Percentiles rank a stretch among this genome's conserved stretches.
These are phyloP conservation scores for Leptopilina syphax DNA, from an alignment of 2,888 invertebrate genomes.

Conservation along the genomic window DNA sequence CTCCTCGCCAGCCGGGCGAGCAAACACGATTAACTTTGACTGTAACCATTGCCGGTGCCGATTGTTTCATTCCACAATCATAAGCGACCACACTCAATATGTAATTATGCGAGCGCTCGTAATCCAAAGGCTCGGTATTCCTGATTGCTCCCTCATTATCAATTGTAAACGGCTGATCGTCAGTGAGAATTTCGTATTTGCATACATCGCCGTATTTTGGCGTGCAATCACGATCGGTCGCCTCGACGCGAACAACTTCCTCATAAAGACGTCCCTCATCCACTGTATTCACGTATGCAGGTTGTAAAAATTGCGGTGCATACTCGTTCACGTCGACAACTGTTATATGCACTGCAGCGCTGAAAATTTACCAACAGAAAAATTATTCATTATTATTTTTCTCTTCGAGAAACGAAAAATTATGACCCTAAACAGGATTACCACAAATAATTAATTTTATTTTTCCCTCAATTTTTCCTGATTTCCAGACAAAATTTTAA, in stretches of 20 bases:
- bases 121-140: slow-evolving; percentile 95
- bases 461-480: too few relatives aligned
- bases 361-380: slow-evolving; percentile 75
- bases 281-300: slow-evolving; percentile 92
- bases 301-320: slow-evolving; percentile 93
- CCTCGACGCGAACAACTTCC: slow-evolving; percentile 93
- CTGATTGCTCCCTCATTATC: slow-evolving; percentile 95
- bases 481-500: too few relatives aligned
- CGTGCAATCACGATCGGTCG: slow-evolving; percentile 96
- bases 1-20: slow-evolving; percentile 79
- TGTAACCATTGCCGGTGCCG: slow-evolving; percentile 96
- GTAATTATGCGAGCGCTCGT: slow-evolving; percentile 95
- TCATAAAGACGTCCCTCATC: slow-evolving; percentile 95
- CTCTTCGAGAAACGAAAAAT: too few relatives aligned
- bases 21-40: slow-evolving; percentile 87
- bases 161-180: slow-evolving; percentile 93
- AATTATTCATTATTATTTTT: background rate
- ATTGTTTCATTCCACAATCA: slow-evolving; percentile 97
- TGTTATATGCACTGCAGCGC: slow-evolving; percentile 95
- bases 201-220: slow-evolving; percentile 96
- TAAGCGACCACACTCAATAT: slow-evolving; percentile 97
- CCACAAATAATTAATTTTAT: too few relatives aligned
- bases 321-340: slow-evolving; percentile 98
- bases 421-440: too few relatives aligned
- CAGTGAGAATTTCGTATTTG: slow-evolving; percentile 96